Conservation (phyloP, 2,113 vertebrate genomes). For the Cyprinodon variegatus region DNA sequence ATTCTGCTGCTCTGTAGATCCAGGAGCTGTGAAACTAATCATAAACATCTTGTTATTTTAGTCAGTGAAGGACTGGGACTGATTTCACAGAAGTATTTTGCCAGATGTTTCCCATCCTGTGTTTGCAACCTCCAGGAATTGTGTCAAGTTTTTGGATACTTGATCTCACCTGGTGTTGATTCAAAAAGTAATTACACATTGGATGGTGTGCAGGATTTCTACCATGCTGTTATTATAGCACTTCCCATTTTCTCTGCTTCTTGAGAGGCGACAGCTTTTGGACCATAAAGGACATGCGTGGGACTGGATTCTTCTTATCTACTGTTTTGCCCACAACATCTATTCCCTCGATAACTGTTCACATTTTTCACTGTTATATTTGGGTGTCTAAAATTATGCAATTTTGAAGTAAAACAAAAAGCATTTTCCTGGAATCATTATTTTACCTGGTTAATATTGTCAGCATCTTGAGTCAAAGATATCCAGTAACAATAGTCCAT, state of each 20-base stretch:
- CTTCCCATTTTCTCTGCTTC: not conserved
- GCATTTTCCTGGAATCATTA: not conserved
- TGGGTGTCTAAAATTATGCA: not conserved
- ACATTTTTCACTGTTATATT: not conserved
- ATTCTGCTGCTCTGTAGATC: not conserved
- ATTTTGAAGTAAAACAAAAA: not conserved
- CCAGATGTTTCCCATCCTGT: slow-evolving; percentile 5
- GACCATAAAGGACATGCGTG: no score
- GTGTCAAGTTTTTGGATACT: not conserved
- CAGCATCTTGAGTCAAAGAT: not conserved
- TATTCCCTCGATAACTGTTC: not conserved
- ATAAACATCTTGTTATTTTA: slow-evolving; percentile 1
- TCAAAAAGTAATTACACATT: not conserved
- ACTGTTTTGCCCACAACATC: not conserved
- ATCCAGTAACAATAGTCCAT: not conserved
- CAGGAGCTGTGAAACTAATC: not conserved
- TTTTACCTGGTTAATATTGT: not conserved
- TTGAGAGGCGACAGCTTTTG: not conserved
- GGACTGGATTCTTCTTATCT: not conserved
- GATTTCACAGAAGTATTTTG: not conserved
- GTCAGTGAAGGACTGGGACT: not conserved
- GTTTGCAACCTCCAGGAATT: not conserved
- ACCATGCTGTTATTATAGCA: not conserved
- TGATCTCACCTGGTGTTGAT: not conserved
- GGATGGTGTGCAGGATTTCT: not conserved